Percentiles rank a stretch among this genome's conserved stretches.
Conservation (phyloP, 2,113 vertebrate genomes). For the Triplophysa dalaica region DNA sequence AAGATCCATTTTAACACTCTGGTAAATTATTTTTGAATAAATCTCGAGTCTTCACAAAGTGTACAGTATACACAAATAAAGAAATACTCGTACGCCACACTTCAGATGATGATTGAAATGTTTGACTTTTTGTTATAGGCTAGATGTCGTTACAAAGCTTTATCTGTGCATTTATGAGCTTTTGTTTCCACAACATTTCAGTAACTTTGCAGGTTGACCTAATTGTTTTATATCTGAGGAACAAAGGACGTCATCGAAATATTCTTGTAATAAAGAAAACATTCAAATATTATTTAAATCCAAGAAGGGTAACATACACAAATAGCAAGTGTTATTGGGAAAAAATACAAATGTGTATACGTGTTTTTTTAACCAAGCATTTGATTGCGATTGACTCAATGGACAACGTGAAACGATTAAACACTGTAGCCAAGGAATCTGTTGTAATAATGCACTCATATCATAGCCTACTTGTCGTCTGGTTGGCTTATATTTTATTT, state of each 20-base stretch:
- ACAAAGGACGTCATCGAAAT: not conserved
- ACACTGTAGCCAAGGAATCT: not conserved
- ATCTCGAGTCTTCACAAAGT: not conserved
- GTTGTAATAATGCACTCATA: not conserved
- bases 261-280: not conserved
- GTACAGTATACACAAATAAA: not conserved
- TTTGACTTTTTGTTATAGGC: no score
- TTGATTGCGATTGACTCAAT: not conserved
- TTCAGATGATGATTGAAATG: not conserved
- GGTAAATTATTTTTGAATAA: no score
- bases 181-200: not conserved
- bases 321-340: not conserved
- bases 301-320: constrained; percentile 11
- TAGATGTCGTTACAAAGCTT: not conserved
- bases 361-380: constrained; percentile 10
- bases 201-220: not conserved
- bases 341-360: constrained; percentile 8
- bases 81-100: not conserved
- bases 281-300: constrained; percentile 10
- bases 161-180: not conserved
- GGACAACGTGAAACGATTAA: not conserved
- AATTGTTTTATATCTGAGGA: constrained; percentile 1
- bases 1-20: no score
- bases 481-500: not conserved
- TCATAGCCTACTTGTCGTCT: not conserved